A percentile compares a stretch with the other conserved stretches of the same genome.
phyloP scores from a whole-genome alignment of 1,140 invertebrate genomes.

The Cyclargus thomasi region DNA sequence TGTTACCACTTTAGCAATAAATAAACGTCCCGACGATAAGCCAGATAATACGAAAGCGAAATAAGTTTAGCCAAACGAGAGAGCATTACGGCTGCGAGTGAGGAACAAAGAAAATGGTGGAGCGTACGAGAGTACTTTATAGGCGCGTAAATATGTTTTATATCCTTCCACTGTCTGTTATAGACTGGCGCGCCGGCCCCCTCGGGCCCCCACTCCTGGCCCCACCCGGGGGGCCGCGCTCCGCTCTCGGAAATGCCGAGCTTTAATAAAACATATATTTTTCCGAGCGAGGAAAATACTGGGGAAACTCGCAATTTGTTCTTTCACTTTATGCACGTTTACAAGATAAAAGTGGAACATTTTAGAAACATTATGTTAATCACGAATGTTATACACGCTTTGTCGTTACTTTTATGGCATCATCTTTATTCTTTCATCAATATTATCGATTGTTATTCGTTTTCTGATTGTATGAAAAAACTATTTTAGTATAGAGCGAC shows the following conservation, averaged over 20 bases:
- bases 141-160: conserved; percentile 75
- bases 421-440: background rate
- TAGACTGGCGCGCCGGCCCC: conserved; percentile 63
- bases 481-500: background rate
- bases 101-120: conserved; percentile 74
- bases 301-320: conserved; percentile 75
- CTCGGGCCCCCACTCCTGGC: conserved; percentile 35
- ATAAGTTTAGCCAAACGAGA: conserved; percentile 73
- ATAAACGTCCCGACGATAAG: conserved; percentile 66
- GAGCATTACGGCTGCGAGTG: conserved; percentile 69
- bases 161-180: conserved; percentile 74
- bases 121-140: conserved; percentile 74
- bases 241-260: conserved; percentile 73
- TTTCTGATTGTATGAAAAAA: background rate
- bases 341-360: conserved; percentile 75
- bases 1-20: conserved; percentile 61
- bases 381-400: conserved; percentile 62
- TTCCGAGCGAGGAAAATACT: conserved; percentile 74
- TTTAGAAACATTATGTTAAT: conserved; percentile 74
- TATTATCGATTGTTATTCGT: background rate
- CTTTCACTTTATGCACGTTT: conserved; percentile 75
- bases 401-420: conserved; percentile 46
- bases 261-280: conserved; percentile 76
- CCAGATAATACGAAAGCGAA: conserved; percentile 68
- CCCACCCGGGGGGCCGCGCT: conserved; percentile 53